Percentiles rank a stretch among this genome's conserved stretches.
These are phyloP conservation scores for Lithodes maja DNA, from an alignment of 2,888 invertebrate genomes.

Conservation along the genomic window DNA sequence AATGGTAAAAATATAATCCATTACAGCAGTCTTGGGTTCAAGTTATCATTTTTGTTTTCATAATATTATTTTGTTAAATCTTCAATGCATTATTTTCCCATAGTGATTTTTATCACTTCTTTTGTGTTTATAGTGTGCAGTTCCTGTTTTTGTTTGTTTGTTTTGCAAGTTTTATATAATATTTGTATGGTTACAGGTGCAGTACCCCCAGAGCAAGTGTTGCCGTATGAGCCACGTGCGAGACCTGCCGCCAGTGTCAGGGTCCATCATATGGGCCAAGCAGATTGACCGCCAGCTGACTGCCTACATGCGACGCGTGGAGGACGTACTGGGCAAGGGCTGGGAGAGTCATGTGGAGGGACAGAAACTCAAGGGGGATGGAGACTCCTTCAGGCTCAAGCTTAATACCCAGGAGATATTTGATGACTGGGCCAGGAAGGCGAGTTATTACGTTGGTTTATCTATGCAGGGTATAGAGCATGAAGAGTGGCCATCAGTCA, in stretches of 20 bases:
- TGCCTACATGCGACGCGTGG: constrained; percentile 96
- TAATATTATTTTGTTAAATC: too few relatives aligned
- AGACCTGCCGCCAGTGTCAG: constrained; percentile 97
- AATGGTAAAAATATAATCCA: too few relatives aligned
- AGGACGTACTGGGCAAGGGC: constrained; percentile 97
- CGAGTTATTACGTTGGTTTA: neutral
- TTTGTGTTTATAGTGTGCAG: too few relatives aligned
- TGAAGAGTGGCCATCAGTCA: too few relatives aligned
- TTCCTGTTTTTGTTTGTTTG: too few relatives aligned
- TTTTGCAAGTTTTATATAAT: too few relatives aligned
- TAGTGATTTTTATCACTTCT: too few relatives aligned
- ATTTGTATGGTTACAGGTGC: constrained; percentile 77
- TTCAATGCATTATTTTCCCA: too few relatives aligned
- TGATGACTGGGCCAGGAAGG: constrained; percentile 97
- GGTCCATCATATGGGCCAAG: constrained; percentile 99
- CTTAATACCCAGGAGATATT: constrained; percentile 98
- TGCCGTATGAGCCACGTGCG: constrained; percentile 92
- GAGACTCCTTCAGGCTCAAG: constrained; percentile 97
- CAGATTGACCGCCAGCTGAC: constrained; percentile 98
- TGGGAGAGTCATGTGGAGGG: constrained; percentile 99
- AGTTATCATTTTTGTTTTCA: too few relatives aligned
- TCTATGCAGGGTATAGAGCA: too few relatives aligned
- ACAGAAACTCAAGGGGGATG: constrained; percentile 96
- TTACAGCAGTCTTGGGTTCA: too few relatives aligned
- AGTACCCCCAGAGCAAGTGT: constrained; percentile 96